Base-by-base conservation (phyloP, 2,888 invertebrate species). In the Synergus gifuensis region DNA sequence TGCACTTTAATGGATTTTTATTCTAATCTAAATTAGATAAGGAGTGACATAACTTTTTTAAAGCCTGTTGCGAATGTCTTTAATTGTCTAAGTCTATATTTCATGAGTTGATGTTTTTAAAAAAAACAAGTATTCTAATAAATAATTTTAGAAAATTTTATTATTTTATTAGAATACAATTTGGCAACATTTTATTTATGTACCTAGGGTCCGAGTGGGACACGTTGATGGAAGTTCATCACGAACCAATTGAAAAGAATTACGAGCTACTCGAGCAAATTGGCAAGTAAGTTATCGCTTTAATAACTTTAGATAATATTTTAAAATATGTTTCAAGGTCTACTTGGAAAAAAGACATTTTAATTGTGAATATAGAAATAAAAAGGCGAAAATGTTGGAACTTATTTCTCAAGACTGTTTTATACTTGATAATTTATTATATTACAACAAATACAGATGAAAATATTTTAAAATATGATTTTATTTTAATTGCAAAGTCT, bases 181-280 rank as follows among this genome's bases (percentile, higher is more conserved):
- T n/a, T 54, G 60, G 16, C 46, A 42, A 44, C 40, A 12, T 69
- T 62, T 49, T 42, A 46, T 76, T 28, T 22, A 73, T 79, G 8
- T 14, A 60, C 42, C 12, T 78, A 92, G 92, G 88, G 82, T 85
- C 89, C 85, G 91, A 91, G 87, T 92, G 91, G 92, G 90, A 90
- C 86, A 87, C 89, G 79, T 90, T 92, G 85, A 93, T 93, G 93
- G 92, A 92, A 89, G 92, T 92, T 89, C 90, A 92, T 77, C 92
- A 91, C 84, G 93, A 94, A 84, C 93, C 93, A 44, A 93, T 94
- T 86, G 94, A 94, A 85, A 92, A 93, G 81, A 92, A 93, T 85
- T 94, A 94, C 88, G 93, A 93, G 78, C 88, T 94, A 77, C 92
- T 93, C 79, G 94, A 94, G 86, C 94, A 94, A 88, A 93, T 94